A percentile compares a stretch with the other conserved stretches of the same genome.
These are phyloP conservation scores for Mantis religiosa DNA, from an alignment of 2,888 invertebrate genomes.

Conservation along the genomic window DNA sequence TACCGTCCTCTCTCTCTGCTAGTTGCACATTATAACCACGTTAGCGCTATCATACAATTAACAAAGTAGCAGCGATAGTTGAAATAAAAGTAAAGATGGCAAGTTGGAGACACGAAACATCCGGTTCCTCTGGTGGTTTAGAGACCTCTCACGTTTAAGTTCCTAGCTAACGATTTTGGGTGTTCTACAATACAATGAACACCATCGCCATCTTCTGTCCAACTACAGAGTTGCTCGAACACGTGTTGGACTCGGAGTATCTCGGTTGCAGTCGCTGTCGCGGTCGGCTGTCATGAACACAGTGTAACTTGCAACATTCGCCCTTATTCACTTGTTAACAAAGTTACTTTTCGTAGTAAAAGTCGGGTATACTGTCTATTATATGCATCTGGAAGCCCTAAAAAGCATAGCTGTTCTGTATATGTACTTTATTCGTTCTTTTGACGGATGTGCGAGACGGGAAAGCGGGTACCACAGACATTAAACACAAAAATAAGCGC, in stretches of 20 bases:
- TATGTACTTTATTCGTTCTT: too few species aligned
- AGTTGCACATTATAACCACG: neutral
- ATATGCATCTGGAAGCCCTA: too few species aligned
- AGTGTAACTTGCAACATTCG: too few species aligned
- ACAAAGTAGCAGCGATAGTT: neutral
- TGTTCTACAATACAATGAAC: neutral
- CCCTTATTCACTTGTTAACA: too few species aligned
- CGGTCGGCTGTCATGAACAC: too few species aligned
- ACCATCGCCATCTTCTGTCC: neutral
- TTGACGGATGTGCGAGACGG: too few species aligned
- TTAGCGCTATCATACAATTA: neutral
- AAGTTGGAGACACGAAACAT: neutral
- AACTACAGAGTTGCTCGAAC: neutral
- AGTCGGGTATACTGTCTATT: too few species aligned
- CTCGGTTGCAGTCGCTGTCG: too few species aligned
- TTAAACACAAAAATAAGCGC: too few species aligned
- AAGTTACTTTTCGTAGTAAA: too few species aligned
- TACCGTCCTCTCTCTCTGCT: slow-evolving; percentile 10
- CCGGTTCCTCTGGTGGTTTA: neutral
- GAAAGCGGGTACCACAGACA: too few species aligned
- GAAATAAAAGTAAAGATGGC: neutral
- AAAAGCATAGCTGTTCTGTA: too few species aligned
- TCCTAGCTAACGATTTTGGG: neutral
- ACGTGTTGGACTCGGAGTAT: neutral
- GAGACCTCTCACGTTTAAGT: neutral